Percentiles rank a stretch among this genome's conserved stretches.
Evolutionary conservation across 2,888 invertebrate genomes (phyloP).

Genomic region (Onchidella celtica): DNA sequence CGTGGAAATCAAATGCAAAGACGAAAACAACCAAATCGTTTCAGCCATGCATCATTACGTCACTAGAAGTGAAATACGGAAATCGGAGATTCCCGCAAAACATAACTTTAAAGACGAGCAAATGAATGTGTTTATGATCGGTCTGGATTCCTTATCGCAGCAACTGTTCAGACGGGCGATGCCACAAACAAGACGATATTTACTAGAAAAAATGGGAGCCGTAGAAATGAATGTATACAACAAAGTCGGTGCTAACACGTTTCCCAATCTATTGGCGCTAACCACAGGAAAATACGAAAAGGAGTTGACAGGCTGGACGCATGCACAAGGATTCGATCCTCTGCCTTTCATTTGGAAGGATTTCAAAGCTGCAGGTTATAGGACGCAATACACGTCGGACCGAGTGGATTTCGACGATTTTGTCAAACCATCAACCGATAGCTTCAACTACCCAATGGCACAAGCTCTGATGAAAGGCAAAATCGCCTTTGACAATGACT

Average conservation of each 20-base stretch:
- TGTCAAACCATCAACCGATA: constrained; percentile 88
- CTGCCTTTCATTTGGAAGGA: constrained; percentile 91
- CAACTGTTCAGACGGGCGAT: constrained; percentile 91
- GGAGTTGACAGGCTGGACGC: constrained; percentile 44
- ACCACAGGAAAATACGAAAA: constrained; percentile 79
- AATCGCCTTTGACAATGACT: constrained; percentile 74
- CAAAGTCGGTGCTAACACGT: constrained; percentile 96
- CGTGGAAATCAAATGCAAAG: constrained; percentile 58
- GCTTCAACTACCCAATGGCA: constrained; percentile 88
- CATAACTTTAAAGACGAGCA: background rate
- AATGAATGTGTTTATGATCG: constrained; percentile 87
- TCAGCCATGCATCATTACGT: constrained; percentile 62
- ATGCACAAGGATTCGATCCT: constrained; percentile 41
- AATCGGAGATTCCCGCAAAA: background rate
- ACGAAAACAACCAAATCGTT: constrained; percentile 44
- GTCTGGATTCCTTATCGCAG: constrained; percentile 91
- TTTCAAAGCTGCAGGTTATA: constrained; percentile 87
- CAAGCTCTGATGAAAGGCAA: constrained; percentile 80
- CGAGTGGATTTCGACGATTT: constrained; percentile 88
- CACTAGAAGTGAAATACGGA: constrained; percentile 31
- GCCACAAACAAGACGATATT: constrained; percentile 84
- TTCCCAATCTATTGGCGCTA: constrained; percentile 91
- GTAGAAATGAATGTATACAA: constrained; percentile 92
- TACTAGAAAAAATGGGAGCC: constrained; percentile 85
- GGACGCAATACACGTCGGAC: constrained; percentile 91